phyloP scores from a whole-genome alignment of 92 coral and sea anemone species.

The Umimayanthus chanpuru region DNA sequence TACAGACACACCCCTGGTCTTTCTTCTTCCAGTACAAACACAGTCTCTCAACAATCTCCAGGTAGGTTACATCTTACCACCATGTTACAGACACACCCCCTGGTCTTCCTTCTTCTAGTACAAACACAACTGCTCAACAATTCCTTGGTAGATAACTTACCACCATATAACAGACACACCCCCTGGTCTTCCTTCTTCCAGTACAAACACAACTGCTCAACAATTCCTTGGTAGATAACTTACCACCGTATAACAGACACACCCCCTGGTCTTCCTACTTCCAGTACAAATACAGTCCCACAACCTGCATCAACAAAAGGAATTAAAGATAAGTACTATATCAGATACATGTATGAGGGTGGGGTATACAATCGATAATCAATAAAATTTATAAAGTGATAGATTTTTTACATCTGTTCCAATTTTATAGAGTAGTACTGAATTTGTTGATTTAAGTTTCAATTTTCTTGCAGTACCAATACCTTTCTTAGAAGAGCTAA shows the following conservation, averaged over 20 bases:
- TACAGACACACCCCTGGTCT: background rate
- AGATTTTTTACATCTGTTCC: no score
- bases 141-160: conserved; percentile 50
- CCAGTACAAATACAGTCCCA: conserved; percentile 82
- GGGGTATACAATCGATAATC: no score
- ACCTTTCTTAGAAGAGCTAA: no score
- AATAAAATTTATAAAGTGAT: no score
- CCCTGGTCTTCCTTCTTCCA: conserved; percentile 68
- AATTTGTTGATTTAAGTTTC: no score
- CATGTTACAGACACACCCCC: background rate
- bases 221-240: conserved; percentile 35
- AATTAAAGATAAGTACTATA: background rate
- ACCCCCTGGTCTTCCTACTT: conserved; percentile 65
- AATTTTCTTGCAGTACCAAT: no score
- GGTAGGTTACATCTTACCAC: background rate
- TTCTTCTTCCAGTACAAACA: background rate
- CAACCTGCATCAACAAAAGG: conserved; percentile 54
- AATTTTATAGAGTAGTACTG: no score
- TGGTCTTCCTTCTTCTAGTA: background rate
- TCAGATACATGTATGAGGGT: no score
- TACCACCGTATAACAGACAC: conserved; percentile 72
- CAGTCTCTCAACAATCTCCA: background rate
- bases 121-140: background rate
- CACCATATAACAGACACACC: conserved; percentile 66
- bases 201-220: conserved; percentile 72